Percentiles rank a stretch among this genome's conserved stretches.
Evolutionary conservation across 2,888 invertebrate genomes (phyloP).

Genomic region (Xanthorhoe spadicearia): DNA sequence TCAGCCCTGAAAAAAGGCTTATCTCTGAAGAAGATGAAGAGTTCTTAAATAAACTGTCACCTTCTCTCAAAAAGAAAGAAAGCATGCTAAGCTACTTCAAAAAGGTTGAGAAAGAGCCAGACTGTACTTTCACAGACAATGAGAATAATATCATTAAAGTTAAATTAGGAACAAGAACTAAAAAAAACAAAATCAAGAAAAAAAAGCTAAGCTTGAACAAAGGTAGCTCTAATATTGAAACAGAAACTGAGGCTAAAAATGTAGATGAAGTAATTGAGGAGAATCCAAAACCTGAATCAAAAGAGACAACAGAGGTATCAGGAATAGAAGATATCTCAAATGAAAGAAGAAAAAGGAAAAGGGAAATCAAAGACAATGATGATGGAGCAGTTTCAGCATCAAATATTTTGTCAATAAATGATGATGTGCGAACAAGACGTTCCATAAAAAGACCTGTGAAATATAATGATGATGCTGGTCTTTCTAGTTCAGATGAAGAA

Average conservation of each 20-base stretch:
- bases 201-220: constrained; percentile 56
- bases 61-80: constrained; percentile 85
- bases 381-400: constrained; percentile 28
- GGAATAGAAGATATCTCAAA: constrained; percentile 25
- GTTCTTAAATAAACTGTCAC: constrained; percentile 82
- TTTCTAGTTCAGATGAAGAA: constrained; percentile 75
- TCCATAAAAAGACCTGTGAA: constrained; percentile 70
- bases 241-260: constrained; percentile 33
- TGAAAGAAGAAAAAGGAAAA: constrained; percentile 40
- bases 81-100: constrained; percentile 86
- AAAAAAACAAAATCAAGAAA: constrained; percentile 61
- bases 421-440: constrained; percentile 66
- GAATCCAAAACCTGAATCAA: background rate
- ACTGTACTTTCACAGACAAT: constrained; percentile 43
- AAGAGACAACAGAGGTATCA: constrained; percentile 14
- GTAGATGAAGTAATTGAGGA: constrained; percentile 2
- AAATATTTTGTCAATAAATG: constrained; percentile 29
- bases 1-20: constrained; percentile 46
- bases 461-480: constrained; percentile 62
- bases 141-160: constrained; percentile 66
- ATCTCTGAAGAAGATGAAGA: constrained; percentile 70
- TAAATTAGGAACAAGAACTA: constrained; percentile 59
- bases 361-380: constrained; percentile 21
- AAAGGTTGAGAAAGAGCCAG: constrained; percentile 72
- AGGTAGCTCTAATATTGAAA: constrained; percentile 37